phyloP scores from a whole-genome alignment of 2,113 vertebrate genomes.

The Zosterops hypoxanthus region DNA sequence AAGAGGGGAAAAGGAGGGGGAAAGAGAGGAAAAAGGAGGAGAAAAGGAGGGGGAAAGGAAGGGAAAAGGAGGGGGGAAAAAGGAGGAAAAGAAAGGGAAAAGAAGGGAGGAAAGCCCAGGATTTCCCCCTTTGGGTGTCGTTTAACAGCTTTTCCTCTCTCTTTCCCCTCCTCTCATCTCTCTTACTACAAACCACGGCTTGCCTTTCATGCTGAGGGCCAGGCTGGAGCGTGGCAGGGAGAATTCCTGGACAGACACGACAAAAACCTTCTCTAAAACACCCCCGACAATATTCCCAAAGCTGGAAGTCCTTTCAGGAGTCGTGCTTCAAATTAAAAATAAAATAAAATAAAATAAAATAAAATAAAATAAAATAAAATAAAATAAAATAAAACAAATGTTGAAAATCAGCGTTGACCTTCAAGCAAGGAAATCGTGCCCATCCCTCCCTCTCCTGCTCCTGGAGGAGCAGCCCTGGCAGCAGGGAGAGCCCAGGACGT shows the following conservation, averaged over 20 bases:
- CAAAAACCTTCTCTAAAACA: background rate
- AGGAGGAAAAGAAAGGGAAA: too few relatives aligned
- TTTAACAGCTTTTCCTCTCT: background rate
- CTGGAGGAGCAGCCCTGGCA: background rate
- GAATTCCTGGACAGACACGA: slow-evolving; percentile 20
- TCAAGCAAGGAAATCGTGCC: background rate
- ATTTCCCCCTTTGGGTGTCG: background rate
- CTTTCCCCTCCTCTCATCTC: background rate
- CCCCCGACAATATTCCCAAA: background rate
- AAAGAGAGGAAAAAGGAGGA: too few relatives aligned
- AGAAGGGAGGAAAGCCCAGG: accelerated
- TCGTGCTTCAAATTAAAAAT: background rate
- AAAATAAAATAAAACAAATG: background rate
- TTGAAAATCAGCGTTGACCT: background rate
- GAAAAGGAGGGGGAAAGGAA: too few relatives aligned
- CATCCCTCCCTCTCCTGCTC: slow-evolving; percentile 4
- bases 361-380: too few relatives aligned
- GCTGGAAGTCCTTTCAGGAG: background rate
- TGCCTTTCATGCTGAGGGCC: background rate
- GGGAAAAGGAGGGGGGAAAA: too few relatives aligned
- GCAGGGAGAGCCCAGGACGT: slow-evolving; percentile 35
- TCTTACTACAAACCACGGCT: background rate
- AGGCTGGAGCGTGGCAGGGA: background rate
- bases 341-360: too few relatives aligned
- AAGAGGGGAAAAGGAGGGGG: too few relatives aligned